phyloP scores from a whole-genome alignment of 2,797 vertebrate genomes.

The Selene dorsalis region DNA sequence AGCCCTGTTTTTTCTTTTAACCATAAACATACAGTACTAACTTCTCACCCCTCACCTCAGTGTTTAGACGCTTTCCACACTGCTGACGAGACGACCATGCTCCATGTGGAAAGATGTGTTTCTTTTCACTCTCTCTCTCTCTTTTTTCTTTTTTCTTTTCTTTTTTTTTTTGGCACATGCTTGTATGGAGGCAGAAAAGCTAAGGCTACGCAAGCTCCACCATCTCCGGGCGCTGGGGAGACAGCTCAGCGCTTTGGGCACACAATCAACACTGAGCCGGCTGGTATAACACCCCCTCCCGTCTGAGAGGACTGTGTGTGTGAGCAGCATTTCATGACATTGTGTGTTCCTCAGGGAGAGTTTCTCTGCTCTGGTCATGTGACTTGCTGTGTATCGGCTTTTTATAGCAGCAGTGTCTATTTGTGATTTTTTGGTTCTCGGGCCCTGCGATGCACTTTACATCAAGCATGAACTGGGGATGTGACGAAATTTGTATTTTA shows the following conservation, averaged over 20 bases:
- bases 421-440: conserved; percentile 30
- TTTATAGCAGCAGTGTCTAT: conserved; percentile 41
- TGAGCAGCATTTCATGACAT: conserved; percentile 53
- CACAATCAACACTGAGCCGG: conserved; percentile 55
- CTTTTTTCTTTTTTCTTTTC: not conserved
- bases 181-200: conserved; percentile 43
- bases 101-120: conserved; percentile 47
- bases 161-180: conserved; percentile 30
- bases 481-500: not conserved
- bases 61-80: conserved; percentile 50
- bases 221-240: conserved; percentile 38
- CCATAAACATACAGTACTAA: conserved; percentile 52
- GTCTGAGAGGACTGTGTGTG: conserved; percentile 36
- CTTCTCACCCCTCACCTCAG: conserved; percentile 45
- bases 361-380: conserved; percentile 38
- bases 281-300: conserved; percentile 35
- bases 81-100: conserved; percentile 26
- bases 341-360: conserved; percentile 49
- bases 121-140: not conserved
- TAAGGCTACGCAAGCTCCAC: conserved; percentile 34
- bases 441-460: not conserved
- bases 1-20: conserved; percentile 41
- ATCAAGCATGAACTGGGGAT: not conserved
- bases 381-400: conserved; percentile 32
- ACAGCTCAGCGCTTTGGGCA: conserved; percentile 63